Conservation (phyloP, 2,113 vertebrate species). For the Dromas ardeola region DNA sequence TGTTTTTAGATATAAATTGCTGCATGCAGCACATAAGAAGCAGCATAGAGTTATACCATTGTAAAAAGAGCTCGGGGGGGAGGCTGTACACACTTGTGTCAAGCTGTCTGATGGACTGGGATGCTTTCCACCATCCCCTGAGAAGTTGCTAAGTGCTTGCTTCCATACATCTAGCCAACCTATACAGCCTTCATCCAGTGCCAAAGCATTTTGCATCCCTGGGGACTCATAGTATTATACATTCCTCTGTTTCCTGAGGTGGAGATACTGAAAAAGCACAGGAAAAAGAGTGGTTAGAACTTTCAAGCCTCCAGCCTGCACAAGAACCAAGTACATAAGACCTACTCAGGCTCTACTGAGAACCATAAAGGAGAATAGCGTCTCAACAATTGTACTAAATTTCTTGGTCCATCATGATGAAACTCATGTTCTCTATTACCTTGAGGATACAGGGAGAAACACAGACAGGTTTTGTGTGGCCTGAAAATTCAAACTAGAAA, state of each 20-base stretch:
- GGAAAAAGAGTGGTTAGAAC: neutral
- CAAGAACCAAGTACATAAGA: neutral
- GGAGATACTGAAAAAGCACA: neutral
- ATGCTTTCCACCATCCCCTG: neutral
- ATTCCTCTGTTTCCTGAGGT: neutral
- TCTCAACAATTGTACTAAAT: neutral
- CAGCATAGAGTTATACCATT: neutral
- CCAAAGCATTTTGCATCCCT: neutral
- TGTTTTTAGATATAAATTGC: neutral
- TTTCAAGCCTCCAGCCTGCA: neutral
- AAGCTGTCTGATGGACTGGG: neutral
- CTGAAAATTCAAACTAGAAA: neutral
- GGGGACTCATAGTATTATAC: neutral
- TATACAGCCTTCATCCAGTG: neutral
- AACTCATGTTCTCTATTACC: neutral
- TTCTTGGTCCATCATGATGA: neutral
- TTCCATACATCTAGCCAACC: neutral
- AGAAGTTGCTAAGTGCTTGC: neutral
- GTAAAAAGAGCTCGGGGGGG: neutral
- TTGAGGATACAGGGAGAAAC: neutral
- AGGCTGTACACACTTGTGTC: neutral
- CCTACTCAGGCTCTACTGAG: neutral
- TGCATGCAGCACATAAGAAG: neutral
- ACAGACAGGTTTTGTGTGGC: neutral
- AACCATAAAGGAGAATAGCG: neutral